These are phyloP conservation scores for Zosterops pallidus DNA, from an alignment of 2,113 vertebrate genomes.

Conservation along the genomic window DNA sequence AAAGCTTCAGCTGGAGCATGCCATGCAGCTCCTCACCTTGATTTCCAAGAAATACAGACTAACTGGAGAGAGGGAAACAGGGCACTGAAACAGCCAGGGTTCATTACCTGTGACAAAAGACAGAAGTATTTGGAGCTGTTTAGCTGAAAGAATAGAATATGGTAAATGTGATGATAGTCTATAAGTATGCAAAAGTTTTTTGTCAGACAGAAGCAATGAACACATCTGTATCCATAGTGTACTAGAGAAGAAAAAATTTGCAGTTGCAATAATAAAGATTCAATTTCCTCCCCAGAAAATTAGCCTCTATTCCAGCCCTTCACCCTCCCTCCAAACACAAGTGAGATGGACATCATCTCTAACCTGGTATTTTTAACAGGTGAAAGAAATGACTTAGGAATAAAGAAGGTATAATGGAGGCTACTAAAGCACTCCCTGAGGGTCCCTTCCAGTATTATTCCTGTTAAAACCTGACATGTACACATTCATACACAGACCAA, in stretches of 20 bases:
- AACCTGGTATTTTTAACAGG: not conserved
- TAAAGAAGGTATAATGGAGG: not conserved
- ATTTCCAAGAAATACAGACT: not conserved
- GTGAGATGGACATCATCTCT: not conserved
- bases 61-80: not conserved
- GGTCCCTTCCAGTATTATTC: not conserved
- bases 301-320: not conserved
- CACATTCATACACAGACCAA: rapidly evolving
- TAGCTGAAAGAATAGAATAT: not conserved
- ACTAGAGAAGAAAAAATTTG: not conserved
- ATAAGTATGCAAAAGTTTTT: not conserved
- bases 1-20: not conserved
- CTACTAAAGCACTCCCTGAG: not conserved
- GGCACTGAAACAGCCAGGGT: not conserved
- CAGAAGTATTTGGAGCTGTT: not conserved
- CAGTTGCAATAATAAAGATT: not conserved
- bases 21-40: not conserved
- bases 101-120: not conserved
- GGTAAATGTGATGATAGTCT: not conserved
- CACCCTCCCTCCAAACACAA: not conserved
- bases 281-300: not conserved
- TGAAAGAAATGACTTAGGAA: not conserved
- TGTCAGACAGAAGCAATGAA: not conserved
- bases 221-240: not conserved
- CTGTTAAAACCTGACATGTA: not conserved